phyloP scores from a whole-genome alignment of 2,888 invertebrate species.

The Glaucopsyche alexis region DNA sequence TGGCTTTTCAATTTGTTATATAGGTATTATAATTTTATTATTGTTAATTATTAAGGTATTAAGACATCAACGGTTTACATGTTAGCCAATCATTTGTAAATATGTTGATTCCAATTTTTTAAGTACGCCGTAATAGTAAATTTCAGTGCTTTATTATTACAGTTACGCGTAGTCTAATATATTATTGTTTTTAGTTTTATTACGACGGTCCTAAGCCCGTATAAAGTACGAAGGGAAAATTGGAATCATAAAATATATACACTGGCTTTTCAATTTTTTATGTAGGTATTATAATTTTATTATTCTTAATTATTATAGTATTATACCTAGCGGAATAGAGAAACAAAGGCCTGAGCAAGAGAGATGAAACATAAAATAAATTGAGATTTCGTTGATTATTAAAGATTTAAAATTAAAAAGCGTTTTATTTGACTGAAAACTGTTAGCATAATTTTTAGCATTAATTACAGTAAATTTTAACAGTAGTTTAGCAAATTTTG shows the following conservation, averaged over 20 bases:
- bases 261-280: background rate
- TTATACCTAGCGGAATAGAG: background rate
- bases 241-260: slow-evolving; percentile 1
- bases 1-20: too few relatives aligned
- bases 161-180: too few relatives aligned
- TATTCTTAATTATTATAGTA: background rate
- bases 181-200: too few relatives aligned
- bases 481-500: slow-evolving; percentile 20
- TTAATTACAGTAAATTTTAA: slow-evolving; percentile 4
- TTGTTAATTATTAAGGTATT: background rate
- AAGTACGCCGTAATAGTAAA: too few relatives aligned
- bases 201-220: background rate
- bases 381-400: slow-evolving; percentile 1
- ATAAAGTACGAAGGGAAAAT: background rate
- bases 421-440: slow-evolving; percentile 5
- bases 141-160: too few relatives aligned
- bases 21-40: background rate
- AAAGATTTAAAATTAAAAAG: slow-evolving; percentile 1
- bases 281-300: too few relatives aligned
- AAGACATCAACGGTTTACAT: background rate
- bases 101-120: too few relatives aligned
- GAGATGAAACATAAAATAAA: slow-evolving; percentile 13
- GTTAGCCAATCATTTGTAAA: background rate
- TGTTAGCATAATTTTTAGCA: slow-evolving; percentile 14
- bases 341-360: too few relatives aligned